phyloP scores from a whole-genome alignment of 2,113 vertebrate species.

The Pithys albifrons region DNA sequence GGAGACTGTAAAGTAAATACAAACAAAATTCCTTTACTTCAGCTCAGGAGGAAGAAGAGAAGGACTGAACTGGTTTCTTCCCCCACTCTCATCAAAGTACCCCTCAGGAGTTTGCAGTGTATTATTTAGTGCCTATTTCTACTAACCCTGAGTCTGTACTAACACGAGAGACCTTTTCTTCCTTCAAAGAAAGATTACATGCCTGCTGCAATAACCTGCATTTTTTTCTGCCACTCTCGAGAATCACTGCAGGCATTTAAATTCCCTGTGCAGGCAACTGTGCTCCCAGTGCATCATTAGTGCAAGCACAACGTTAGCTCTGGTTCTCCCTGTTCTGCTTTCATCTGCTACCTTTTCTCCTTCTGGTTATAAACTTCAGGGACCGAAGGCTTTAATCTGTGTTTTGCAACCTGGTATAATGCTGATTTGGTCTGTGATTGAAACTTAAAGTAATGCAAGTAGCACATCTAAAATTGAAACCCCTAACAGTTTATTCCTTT shows the following conservation, averaged over 20 bases:
- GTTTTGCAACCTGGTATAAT: background rate
- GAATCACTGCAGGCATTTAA: background rate
- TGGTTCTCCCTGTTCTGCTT: background rate
- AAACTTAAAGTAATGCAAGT: background rate
- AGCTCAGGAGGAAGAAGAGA: background rate
- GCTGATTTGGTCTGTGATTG: background rate
- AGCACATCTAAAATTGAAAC: background rate
- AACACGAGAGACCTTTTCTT: background rate
- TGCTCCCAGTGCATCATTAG: background rate
- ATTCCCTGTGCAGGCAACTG: background rate
- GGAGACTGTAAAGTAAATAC: background rate
- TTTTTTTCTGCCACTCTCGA: background rate
- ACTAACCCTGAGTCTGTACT: background rate
- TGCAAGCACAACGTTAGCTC: accelerated
- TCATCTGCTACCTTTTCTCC: background rate
- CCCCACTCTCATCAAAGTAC: background rate
- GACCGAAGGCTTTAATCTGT: background rate
- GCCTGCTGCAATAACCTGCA: background rate
- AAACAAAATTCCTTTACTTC: background rate
- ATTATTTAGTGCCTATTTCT: background rate
- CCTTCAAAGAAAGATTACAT: background rate
- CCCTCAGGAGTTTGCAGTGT: background rate
- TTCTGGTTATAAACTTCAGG: background rate
- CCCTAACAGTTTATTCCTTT: background rate
- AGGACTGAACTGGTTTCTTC: background rate